Evolutionary conservation across 1,140 invertebrate species (phyloP), one percentile per base, ranked within the genome.

Genomic region (Helicoverpa zea): DNA sequence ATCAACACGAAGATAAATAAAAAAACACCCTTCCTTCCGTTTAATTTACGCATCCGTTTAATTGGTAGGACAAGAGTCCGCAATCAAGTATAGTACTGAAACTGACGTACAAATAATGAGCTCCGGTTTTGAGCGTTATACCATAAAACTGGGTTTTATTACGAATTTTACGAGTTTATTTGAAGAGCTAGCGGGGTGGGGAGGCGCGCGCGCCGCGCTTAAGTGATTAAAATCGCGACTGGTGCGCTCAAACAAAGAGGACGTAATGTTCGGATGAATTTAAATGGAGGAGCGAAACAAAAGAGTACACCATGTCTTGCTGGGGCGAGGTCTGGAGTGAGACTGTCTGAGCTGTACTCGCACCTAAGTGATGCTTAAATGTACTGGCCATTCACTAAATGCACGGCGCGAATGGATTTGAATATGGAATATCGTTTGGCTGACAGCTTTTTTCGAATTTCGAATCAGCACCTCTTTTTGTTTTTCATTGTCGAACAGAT

Each of bases 221-320:
- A 90, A 92, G 91, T 92, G 89, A 93, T 93, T 93, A 92, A 90
- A 91, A 89, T 91, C 85, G 84, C 84, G 84, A 86, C 81, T 77
- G 83, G 83, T 84, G 87, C 83, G 66, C 73, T 51, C 80, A 86
- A 82, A 92, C 90, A 92, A 92, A 91, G 89, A 79, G 73, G 80
- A 79, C 85, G 88, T 86, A 92, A 89, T 86, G 90, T 91, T 86
- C 85, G 87, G 89, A 92, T 91, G 91, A 91, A 91, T 92, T 91
- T 91, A 90, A 92, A 92, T 91, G 85, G 87, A 84, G 81, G 86
- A 76, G 81, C 64, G 84, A 83, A 79, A 91, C 88, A 91, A 91
- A 89, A 83, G 84, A 77, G 61, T 77, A 54, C 79, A 72, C 80
- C 80, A 81, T 63, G 61, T 64, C 75, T 64, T 77, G 75, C 66